phyloP scores from a whole-genome alignment of 1,140 invertebrate species.

The Rhopalosiphum padi region DNA sequence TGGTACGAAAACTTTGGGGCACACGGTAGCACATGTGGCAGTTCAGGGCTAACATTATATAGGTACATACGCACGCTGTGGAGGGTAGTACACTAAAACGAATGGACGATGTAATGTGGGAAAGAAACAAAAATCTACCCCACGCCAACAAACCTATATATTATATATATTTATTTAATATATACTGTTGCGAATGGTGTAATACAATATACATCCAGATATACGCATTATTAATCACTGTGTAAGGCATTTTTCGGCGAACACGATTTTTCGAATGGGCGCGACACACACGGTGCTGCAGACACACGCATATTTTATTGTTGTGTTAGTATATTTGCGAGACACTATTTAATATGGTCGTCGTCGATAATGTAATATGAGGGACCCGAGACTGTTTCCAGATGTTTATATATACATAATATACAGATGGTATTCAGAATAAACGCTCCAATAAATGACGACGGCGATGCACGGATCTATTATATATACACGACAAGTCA shows the following conservation, averaged over 20 bases:
- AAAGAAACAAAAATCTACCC: neutral
- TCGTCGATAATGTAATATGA: slow-evolving; percentile 30
- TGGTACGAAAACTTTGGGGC: neutral
- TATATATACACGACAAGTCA: slow-evolving; percentile 14
- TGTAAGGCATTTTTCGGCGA: neutral
- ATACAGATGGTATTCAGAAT: slow-evolving; percentile 35
- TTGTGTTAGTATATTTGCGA: slow-evolving; percentile 22
- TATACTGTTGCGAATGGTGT: neutral
- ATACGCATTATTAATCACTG: slow-evolving; percentile 4
- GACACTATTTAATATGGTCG: neutral
- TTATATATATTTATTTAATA: neutral
- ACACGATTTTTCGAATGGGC: neutral
- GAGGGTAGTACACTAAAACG: neutral
- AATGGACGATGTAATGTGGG: neutral
- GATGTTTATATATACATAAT: slow-evolving; percentile 17
- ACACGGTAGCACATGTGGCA: neutral
- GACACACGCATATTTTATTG: neutral
- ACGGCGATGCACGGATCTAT: neutral
- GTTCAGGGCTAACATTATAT: neutral
- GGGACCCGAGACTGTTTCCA: slow-evolving; percentile 45
- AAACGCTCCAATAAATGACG: slow-evolving; percentile 34
- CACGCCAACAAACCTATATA: neutral
- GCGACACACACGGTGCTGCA: neutral
- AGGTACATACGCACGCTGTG: neutral
- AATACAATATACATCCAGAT: neutral